These are phyloP conservation scores for Notechis scutatus DNA, from an alignment of 2,113 vertebrate species.

Conservation along the genomic window DNA sequence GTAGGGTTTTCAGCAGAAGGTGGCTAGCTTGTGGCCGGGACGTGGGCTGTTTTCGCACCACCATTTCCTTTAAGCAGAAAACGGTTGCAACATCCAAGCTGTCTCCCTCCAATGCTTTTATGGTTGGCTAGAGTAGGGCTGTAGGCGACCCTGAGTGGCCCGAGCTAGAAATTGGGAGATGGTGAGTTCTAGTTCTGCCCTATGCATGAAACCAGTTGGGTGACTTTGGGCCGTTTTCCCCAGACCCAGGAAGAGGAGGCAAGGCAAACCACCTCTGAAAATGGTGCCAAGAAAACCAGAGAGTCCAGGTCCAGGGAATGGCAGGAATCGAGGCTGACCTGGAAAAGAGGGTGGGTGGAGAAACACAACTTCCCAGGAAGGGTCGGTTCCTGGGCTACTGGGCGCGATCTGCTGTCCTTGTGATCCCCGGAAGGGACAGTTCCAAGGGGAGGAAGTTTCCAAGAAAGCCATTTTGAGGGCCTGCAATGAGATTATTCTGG, in stretches of 20 bases:
- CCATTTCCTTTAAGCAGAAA: background rate
- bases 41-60: background rate
- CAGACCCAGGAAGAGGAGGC: background rate
- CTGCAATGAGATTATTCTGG: background rate
- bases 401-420: background rate
- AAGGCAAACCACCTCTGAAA: background rate
- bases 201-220: background rate
- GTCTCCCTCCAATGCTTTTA: background rate
- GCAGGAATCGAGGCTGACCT: background rate
- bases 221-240: background rate
- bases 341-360: background rate
- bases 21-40: background rate
- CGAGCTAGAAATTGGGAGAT: background rate
- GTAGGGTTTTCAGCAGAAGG: background rate
- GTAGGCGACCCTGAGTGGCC: background rate
- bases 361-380: background rate
- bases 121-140: background rate
- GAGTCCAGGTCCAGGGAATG: background rate
- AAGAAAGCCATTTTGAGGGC: background rate
- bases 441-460: background rate
- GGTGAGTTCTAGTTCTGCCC: background rate
- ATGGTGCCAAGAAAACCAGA: background rate
- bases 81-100: background rate
- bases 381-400: background rate
- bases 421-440: background rate